Conservation (phyloP, 2,797 vertebrate genomes). For the Sebastes cheni region DNA sequence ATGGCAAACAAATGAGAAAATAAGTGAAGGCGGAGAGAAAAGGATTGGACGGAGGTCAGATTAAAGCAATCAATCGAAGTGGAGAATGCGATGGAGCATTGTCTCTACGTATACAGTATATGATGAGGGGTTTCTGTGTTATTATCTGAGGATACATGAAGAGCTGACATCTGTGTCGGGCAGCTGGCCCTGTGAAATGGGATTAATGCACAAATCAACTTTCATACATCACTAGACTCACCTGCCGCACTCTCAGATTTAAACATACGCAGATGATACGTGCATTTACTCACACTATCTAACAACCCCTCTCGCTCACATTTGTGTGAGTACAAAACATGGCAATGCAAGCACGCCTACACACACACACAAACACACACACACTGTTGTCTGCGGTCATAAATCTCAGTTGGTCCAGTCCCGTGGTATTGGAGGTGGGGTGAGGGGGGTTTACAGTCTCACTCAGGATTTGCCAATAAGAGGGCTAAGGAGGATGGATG, state of each 20-base stretch:
- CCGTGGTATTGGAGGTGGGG: neutral
- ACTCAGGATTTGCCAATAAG: conserved; percentile 59
- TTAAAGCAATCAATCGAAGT: conserved; percentile 37
- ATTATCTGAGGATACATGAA: conserved; percentile 43
- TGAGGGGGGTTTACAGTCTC: conserved; percentile 24
- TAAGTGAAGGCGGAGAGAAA: neutral
- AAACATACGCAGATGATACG: conserved; percentile 17
- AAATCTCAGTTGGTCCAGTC: conserved; percentile 38
- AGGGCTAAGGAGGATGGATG: conserved; percentile 63
- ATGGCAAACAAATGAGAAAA: conserved; percentile 15
- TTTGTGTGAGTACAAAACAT: neutral
- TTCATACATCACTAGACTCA: conserved; percentile 73
- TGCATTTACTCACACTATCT: neutral
- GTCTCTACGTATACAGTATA: neutral
- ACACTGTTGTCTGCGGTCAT: conserved; percentile 16
- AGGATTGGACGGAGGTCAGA: conserved; percentile 15
- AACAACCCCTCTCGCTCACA: neutral
- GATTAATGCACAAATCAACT: conserved; percentile 68
- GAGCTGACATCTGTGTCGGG: conserved; percentile 66
- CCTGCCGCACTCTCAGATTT: conserved; percentile 63
- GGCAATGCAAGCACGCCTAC: neutral
- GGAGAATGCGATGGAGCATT: conserved; percentile 18
- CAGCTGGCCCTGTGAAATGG: conserved; percentile 55
- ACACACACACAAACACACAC: neutral
- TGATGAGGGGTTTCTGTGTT: neutral